A percentile compares a stretch with the other conserved stretches of the same genome.
Evolutionary conservation across 2,797 vertebrate species (phyloP).

Genomic region (Neomorphus geoffroyi): DNA sequence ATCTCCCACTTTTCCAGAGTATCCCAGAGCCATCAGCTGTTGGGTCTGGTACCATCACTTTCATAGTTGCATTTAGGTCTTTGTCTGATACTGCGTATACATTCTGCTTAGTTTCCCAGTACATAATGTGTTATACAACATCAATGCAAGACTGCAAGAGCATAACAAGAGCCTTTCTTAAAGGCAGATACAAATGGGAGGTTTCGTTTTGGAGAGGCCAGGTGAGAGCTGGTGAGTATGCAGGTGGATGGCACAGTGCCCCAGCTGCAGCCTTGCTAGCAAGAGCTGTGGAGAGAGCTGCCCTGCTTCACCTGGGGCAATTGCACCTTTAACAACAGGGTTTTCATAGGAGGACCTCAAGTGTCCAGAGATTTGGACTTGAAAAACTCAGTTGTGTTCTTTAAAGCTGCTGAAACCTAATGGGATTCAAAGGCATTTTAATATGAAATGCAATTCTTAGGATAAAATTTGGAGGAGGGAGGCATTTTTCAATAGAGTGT

Average conservation of each 20-base stretch:
- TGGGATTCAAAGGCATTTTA: not conserved
- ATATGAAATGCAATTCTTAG: not conserved
- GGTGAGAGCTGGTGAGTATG: not conserved
- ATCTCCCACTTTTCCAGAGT: no score
- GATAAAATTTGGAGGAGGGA: not conserved
- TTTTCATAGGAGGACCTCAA: not conserved
- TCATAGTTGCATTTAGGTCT: not conserved
- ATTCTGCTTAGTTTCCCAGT: not conserved
- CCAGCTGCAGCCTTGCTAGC: not conserved
- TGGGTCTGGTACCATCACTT: not conserved
- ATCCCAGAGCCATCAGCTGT: not conserved
- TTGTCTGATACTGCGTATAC: not conserved
- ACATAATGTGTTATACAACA: not conserved
- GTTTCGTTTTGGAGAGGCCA: not conserved
- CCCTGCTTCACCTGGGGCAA: accelerated
- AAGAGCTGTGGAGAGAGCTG: not conserved
- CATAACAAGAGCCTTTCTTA: accelerated
- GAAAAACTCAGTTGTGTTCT: not conserved
- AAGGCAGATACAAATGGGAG: accelerated
- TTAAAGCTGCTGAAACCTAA: not conserved
- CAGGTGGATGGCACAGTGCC: accelerated
- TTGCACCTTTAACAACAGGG: accelerated
- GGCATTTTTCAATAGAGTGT: not conserved
- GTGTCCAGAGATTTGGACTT: not conserved
- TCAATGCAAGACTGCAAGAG: accelerated